These are phyloP conservation scores for Eilema sororculum DNA, from an alignment of 2,888 invertebrate species.

Conservation along the genomic window DNA sequence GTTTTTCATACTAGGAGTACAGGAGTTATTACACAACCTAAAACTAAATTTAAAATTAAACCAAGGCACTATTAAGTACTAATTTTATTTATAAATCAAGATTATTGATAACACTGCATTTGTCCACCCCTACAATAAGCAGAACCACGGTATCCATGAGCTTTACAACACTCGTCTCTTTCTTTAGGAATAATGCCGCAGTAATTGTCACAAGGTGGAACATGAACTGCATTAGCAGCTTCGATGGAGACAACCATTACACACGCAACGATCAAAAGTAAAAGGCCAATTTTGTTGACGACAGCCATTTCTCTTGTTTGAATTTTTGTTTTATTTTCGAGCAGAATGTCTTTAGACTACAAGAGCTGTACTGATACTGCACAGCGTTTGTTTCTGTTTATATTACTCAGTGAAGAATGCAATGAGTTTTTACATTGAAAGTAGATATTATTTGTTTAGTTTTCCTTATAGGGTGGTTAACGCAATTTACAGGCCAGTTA, in stretches of 20 bases:
- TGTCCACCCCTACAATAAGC: neutral
- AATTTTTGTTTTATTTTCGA: neutral
- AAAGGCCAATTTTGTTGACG: conserved; percentile 7
- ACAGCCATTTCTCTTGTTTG: conserved; percentile 8
- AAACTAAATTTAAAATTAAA: too few relatives aligned
- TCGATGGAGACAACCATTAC: conserved; percentile 13
- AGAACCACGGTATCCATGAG: conserved; percentile 16
- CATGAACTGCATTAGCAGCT: conserved; percentile 14
- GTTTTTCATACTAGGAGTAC: too few relatives aligned
- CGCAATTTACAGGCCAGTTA: neutral
- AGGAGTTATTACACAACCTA: too few relatives aligned
- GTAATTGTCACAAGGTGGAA: conserved; percentile 27
- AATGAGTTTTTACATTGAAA: neutral
- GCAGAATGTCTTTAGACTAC: neutral
- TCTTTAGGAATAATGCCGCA: conserved; percentile 23
- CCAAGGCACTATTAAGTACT: neutral
- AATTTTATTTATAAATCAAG: neutral
- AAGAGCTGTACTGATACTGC: neutral
- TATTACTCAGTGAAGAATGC: neutral
- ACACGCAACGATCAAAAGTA: conserved; percentile 11
- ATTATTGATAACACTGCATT: conserved; percentile 9
- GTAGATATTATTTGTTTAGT: neutral
- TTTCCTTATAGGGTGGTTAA: neutral
- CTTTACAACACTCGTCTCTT: conserved; percentile 30
- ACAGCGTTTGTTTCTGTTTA: neutral